phyloP scores from a whole-genome alignment of 2,888 invertebrate genomes.

The Ganaspis brasiliensis region DNA sequence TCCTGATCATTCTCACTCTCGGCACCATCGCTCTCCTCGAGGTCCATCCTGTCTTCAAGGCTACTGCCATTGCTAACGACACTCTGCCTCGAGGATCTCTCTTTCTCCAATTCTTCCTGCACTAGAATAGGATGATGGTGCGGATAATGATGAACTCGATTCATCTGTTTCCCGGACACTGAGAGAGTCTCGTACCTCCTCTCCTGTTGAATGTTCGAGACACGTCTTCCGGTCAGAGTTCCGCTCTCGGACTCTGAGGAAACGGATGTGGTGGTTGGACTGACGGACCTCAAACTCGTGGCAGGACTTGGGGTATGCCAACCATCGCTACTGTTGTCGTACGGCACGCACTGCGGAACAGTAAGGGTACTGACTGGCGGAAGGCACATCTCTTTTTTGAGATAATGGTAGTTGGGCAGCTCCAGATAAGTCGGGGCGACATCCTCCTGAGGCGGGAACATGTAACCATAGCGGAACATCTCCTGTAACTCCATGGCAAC shows the following conservation, averaged over 20 bases:
- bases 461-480: constrained; percentile 79
- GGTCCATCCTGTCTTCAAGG: constrained; percentile 69
- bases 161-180: constrained; percentile 26
- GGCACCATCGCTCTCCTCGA: constrained; percentile 75
- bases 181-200: constrained; percentile 41
- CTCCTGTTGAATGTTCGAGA: constrained; percentile 53
- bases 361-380: constrained; percentile 73
- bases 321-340: constrained; percentile 77
- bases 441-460: constrained; percentile 76
- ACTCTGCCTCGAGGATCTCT: constrained; percentile 42
- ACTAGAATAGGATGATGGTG: constrained; percentile 36
- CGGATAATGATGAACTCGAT: constrained; percentile 45
- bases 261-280: constrained; percentile 74
- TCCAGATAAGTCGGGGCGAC: constrained; percentile 72
- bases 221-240: constrained; percentile 51
- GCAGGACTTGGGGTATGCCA: constrained; percentile 79
- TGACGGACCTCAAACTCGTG: constrained; percentile 75
- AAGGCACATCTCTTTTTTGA: constrained; percentile 69
- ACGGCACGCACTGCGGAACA: constrained; percentile 59
- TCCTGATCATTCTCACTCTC: constrained; percentile 65
- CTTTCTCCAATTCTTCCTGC: constrained; percentile 52
- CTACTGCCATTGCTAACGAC: constrained; percentile 48
- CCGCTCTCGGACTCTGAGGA: constrained; percentile 73
- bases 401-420: constrained; percentile 70
- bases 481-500: constrained; percentile 76